These are phyloP conservation scores for Martes flavigula DNA, from an alignment of 2,797 vertebrate species.

Conservation along the genomic window DNA sequence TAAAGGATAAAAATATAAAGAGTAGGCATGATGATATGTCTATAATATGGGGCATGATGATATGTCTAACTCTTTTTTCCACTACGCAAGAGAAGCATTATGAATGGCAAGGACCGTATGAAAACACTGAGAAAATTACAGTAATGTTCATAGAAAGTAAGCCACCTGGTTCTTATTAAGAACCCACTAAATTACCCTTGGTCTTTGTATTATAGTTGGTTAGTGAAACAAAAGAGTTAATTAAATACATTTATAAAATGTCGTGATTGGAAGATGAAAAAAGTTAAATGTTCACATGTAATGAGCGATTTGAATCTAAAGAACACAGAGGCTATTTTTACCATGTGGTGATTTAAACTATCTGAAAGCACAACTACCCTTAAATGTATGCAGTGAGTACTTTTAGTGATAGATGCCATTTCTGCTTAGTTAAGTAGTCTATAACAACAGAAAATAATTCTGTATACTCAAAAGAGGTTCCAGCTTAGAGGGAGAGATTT, in stretches of 20 bases:
- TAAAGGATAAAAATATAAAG: background rate
- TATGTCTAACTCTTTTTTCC: constrained; percentile 26
- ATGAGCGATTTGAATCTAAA: constrained; percentile 24
- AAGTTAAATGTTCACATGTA: constrained; percentile 25
- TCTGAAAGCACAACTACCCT: background rate
- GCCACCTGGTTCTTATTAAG: constrained; percentile 56
- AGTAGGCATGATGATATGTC: background rate
- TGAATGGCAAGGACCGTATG: background rate
- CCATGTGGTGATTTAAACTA: background rate
- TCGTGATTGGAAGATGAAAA: constrained; percentile 25
- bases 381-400: background rate
- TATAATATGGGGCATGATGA: background rate
- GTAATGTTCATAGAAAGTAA: background rate
- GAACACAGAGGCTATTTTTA: background rate
- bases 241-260: constrained; percentile 25
- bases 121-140: constrained; percentile 45
- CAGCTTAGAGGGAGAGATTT: background rate
- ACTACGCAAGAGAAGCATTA: constrained; percentile 41
- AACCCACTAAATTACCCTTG: constrained; percentile 47
- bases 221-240: constrained; percentile 10
- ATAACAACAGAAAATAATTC: constrained; percentile 12
- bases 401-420: background rate
- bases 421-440: background rate
- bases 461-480: background rate
- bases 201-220: background rate